Evolutionary conservation across 2,797 vertebrate genomes (phyloP), one percentile per base, ranked within the genome.

Genomic region (Lagodon rhomboides): DNA sequence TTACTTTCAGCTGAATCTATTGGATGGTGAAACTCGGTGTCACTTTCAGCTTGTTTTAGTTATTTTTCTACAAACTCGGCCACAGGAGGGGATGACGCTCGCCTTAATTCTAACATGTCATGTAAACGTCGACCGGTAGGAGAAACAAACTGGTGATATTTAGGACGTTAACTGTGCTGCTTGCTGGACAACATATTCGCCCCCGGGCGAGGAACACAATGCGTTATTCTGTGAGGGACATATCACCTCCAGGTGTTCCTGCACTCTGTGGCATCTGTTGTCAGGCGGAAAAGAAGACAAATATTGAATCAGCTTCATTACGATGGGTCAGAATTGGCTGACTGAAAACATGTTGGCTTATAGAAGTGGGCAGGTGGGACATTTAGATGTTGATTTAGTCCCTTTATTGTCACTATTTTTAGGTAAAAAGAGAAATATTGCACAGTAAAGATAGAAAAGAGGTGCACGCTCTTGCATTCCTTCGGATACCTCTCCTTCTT

Each of bases 61-160:
- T 58, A 3, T 77, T 58, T 79, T 67, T 80, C 44, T 30, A 49
- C 77, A 84, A 73, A 64, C 74, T 55, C 41, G n/a, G 49, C 83
- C 58, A 49, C 41, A 70, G 49, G 47, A 62, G 59, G 38, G 25
- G 34, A 8, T 34, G 68, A 50, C 11, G 20, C 69, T 58, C 61
- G 75, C 51, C 17, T 82, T 82, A 47, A 89, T 89, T 86, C 75
- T n/a, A 82, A 82, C 54, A 67, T 70, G 71, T 60, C 77, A 76
- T 43, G 80, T 71, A 58, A 56, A 71, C 30, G 20, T 55, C 59
- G 53, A 55, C 83, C 77, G 69, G 62, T 41, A 12, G 66, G 56
- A 54, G 38, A 82, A 84, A 81, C 68, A 73, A 74, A 65, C 58
- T 38, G 47, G 63, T 61, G 86, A 81, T 74, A 82, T 72, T 82